phyloP scores from a whole-genome alignment of 2,113 vertebrate genomes.

The Cinclus mexicanus region DNA sequence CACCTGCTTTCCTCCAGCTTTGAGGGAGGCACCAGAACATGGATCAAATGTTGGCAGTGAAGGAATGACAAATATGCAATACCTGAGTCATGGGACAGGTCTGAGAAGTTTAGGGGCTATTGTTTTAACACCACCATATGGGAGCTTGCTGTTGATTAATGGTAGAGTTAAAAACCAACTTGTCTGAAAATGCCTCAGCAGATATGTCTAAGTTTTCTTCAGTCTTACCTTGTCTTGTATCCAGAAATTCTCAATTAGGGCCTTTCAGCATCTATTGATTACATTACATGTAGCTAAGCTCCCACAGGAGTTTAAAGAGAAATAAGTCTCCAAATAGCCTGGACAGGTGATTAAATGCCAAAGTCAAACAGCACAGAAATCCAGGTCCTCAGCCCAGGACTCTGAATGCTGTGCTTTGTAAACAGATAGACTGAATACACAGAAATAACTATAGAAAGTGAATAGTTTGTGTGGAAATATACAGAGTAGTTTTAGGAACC shows the following conservation, averaged over 20 bases:
- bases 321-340: background rate
- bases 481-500: background rate
- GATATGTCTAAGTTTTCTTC: background rate
- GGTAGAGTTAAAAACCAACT: background rate
- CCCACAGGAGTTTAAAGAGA: background rate
- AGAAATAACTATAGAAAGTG: background rate
- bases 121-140: background rate
- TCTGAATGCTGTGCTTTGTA: background rate
- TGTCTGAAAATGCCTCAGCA: background rate
- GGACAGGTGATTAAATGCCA: background rate
- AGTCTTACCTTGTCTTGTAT: background rate
- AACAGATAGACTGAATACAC: background rate
- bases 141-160: background rate
- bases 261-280: background rate
- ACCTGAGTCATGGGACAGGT: background rate
- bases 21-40: background rate
- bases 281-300: background rate
- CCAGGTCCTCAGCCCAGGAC: background rate
- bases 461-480: background rate
- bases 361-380: background rate
- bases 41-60: background rate
- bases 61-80: background rate
- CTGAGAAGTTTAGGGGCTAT: background rate
- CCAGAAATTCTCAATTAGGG: background rate
- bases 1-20: background rate